These are phyloP conservation scores for Acronicta aceris DNA, from an alignment of 2,888 invertebrate genomes.

Conservation along the genomic window DNA sequence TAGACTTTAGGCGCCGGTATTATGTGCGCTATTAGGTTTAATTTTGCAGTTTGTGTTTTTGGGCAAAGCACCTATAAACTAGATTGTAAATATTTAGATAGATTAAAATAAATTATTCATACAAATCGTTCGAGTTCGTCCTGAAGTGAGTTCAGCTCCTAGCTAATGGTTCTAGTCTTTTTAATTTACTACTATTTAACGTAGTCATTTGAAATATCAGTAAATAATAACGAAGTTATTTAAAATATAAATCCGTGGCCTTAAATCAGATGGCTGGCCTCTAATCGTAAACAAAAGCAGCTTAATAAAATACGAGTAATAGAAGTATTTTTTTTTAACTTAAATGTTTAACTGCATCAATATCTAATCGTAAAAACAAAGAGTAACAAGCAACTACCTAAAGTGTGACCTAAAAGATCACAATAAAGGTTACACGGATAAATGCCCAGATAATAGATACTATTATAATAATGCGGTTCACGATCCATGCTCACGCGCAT, in stretches of 20 bases:
- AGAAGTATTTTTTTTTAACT: too few relatives aligned
- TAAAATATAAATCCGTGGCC: neutral
- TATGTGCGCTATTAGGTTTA: conserved; percentile 13
- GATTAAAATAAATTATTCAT: too few relatives aligned
- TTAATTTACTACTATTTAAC: too few relatives aligned
- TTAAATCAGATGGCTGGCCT: neutral
- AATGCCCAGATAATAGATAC: conserved; percentile 38
- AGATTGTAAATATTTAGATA: neutral
- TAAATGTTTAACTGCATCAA: neutral
- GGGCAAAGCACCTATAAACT: neutral
- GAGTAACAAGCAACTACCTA: conserved; percentile 11
- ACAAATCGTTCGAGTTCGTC: too few relatives aligned
- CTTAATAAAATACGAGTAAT: neutral
- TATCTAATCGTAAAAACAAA: neutral
- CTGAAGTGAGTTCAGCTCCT: too few relatives aligned
- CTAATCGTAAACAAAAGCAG: neutral
- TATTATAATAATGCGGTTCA: conserved; percentile 44
- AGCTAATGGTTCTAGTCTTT: too few relatives aligned
- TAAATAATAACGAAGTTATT: neutral
- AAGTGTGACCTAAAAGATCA: conserved; percentile 16
- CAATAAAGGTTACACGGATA: conserved; percentile 23
- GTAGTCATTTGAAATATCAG: neutral
- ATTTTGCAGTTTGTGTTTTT: conserved; percentile 11
- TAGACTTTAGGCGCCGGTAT: conserved; percentile 38
- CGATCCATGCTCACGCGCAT: conserved; percentile 51